Conservation (phyloP, 2,113 vertebrate species). For the Aramus guarauna region DNA sequence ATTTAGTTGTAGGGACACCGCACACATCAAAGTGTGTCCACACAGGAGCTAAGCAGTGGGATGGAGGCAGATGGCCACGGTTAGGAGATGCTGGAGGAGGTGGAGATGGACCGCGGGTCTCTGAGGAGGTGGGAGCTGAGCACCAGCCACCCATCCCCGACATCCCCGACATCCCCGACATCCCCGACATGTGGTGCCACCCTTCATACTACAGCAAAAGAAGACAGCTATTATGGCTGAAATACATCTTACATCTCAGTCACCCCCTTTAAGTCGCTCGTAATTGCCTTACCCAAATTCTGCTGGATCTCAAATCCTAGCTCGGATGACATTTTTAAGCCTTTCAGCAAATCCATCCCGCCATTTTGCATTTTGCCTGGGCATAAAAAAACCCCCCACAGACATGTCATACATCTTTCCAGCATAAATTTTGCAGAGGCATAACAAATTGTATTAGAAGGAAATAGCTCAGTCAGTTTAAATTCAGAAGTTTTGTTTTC, state of each 20-base stretch:
- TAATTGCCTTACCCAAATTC: background rate
- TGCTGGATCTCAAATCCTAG: background rate
- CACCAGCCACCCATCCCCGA: background rate
- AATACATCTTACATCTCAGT: background rate
- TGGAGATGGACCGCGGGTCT: accelerated
- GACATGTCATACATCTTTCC: background rate
- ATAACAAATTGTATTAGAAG: slow-evolving; percentile 12
- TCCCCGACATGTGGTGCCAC: background rate
- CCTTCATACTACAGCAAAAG: accelerated
- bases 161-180: background rate
- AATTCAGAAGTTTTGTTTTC: background rate
- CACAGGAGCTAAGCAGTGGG: background rate
- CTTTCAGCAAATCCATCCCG: background rate
- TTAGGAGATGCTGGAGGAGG: background rate
- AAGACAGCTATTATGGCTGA: background rate
- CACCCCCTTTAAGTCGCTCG: background rate
- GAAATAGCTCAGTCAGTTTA: slow-evolving; percentile 6
- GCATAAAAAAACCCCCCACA: background rate
- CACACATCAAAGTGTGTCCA: background rate
- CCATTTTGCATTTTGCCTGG: slow-evolving; percentile 13
- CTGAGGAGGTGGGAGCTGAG: background rate
- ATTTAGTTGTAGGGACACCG: accelerated
- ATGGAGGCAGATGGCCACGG: background rate
- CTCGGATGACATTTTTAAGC: background rate
- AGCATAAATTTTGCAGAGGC: background rate